These are phyloP conservation scores for Myopa testacea DNA, from an alignment of 2,888 invertebrate species.

Conservation along the genomic window DNA sequence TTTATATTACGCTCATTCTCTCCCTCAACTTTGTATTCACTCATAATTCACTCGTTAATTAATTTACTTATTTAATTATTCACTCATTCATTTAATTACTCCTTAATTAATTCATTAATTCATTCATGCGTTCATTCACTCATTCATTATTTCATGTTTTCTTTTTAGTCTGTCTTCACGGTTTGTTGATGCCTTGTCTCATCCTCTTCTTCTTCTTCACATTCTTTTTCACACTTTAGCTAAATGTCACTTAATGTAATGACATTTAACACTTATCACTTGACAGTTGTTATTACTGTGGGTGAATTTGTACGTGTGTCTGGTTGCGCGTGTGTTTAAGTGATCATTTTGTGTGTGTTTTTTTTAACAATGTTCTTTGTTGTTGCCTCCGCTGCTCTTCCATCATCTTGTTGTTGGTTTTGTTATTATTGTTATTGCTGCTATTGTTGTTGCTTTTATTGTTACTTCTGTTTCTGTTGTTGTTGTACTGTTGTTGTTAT, in stretches of 20 bases:
- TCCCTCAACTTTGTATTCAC: too few species aligned
- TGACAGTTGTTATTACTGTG: conserved; percentile 40
- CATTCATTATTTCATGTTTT: too few species aligned
- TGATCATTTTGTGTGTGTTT: too few species aligned
- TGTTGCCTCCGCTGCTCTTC: conserved; percentile 42
- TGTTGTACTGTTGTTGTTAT: conserved; percentile 15
- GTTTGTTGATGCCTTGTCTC: neutral
- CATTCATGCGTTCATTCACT: too few species aligned
- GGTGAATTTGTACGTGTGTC: conserved; percentile 31
- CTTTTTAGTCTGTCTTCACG: neutral
- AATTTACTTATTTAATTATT: too few species aligned
- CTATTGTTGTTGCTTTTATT: conserved; percentile 26
- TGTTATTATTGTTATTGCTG: conserved; percentile 8
- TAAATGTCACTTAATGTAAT: conserved; percentile 36
- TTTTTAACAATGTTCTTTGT: too few species aligned
- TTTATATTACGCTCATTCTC: too few species aligned
- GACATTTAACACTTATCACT: conserved; percentile 38
- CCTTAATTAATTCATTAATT: too few species aligned
- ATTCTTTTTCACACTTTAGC: conserved; percentile 1
- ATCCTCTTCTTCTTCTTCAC: neutral
- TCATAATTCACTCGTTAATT: too few species aligned
- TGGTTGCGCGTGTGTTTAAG: conserved; percentile 10
- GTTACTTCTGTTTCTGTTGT: conserved; percentile 6
- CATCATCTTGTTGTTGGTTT: neutral
- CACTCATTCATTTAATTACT: too few species aligned